Base-by-base conservation (phyloP, 2,888 invertebrate genomes). In the Antitype chi region DNA sequence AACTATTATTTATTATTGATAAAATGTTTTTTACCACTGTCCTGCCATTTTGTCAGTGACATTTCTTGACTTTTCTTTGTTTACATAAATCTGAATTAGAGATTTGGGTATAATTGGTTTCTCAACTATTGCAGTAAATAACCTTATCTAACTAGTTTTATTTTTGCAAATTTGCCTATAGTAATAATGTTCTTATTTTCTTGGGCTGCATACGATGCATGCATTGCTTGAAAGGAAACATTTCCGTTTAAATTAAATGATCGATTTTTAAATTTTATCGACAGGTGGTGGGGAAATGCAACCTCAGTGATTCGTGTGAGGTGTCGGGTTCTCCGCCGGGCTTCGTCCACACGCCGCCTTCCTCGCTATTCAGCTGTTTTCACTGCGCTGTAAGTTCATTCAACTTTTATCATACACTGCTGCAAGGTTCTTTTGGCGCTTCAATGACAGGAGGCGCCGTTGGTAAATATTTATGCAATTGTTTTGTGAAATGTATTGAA, bases 301-400 rank as follows among this genome's bases (percentile, higher is more conserved):
- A 86, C 73, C 38, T 82, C 32, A 80, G 79, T 9, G 90, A 92
- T 23, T 88, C 91, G 7, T 85, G 88, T 66, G 91, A 91, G 43
- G 84, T 79, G 62, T 78, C 88, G 1, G 78, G 71, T 6, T 89
- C 90, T 15, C 87, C 89, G n/a, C 81, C 71, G 3, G 78, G 89
- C 5, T 84, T 77, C 43, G 85, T 81, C 4, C 89, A 81, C 55
- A 84, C 92, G 32, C 88, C 94, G 5, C 89, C 91, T 15, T 91
- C 94, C 2, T 92, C 94, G 13, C 85, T 96, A 1, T 95, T 96
- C 86, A 92, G 94, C 89, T 96, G 96, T 88, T 96, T 96, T 81
- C 92, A 92, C 77, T 96, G 96, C 84, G 93, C 95, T 82, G 96
- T 96, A 92, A 93, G 94, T 90, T 66, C n/a, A 70, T 49, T 55